Base-by-base conservation (phyloP, 2,113 vertebrate species). In the Seriola dumerili region DNA sequence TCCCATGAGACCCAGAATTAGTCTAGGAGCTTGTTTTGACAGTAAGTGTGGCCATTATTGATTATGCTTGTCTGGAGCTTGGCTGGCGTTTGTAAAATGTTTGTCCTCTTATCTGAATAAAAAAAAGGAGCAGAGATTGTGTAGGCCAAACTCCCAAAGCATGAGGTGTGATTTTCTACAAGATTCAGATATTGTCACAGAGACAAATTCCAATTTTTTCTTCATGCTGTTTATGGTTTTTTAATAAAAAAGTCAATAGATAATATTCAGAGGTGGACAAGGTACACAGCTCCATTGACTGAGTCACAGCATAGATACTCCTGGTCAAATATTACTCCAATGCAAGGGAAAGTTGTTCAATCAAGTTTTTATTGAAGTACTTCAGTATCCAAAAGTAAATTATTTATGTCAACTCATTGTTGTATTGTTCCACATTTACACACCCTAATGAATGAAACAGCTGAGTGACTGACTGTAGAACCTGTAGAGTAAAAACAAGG, bases 21-120 rank as follows among this genome's bases (percentile, higher is more conserved):
- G 82, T 90, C 81, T 73, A 32, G 78, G 64, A 78, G 75, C 77
- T 87, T 76, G 83, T 77, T 88, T 85, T 84, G 86, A 87, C 77
- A 80, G 76, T 87, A 86, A 91, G 87, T 91, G 85, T 85, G 88
- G 80, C 76, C 76, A 54, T 92, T 83, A 90, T 87, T 84, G 86
- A 92, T 92, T 84, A 68, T 71, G 52, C 62, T 77, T 68, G 72
- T 90, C 76, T 85, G 71, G 74, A 87, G 81, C 40, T 42, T 85
- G 80, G 50, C 40, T 65, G 48, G 63, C 48, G 62, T 81, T 78
- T 83, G 73, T 85, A 25, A 76, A 76, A 89, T 75, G 50, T 89
- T 40, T 74, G 42, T 65, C 21, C 61, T 79, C 69, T 72, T 54
- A 70, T 88, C 63, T 57, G 21, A 75, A 68, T 68, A 74, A 55